A percentile compares a stretch with the other conserved stretches of the same genome.
Evolutionary conservation across 2,888 invertebrate species (phyloP).

Genomic region (Ceriagrion tenellum): DNA sequence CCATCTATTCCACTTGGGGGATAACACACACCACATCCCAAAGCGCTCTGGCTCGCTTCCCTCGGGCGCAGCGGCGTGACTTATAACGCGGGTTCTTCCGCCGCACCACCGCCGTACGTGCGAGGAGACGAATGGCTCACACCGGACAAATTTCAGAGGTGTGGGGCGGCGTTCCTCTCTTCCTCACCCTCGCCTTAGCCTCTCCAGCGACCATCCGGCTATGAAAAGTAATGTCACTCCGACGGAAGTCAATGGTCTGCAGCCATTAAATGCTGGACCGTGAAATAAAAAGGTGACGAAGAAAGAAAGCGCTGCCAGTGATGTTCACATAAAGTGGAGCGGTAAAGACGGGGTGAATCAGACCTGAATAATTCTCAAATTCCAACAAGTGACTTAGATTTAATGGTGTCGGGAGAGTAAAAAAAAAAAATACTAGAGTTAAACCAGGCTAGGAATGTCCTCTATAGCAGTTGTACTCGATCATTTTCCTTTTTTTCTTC

Average conservation of each 20-base stretch:
- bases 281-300: background rate
- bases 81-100: background rate
- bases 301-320: background rate
- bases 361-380: background rate
- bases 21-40: background rate
- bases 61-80: background rate
- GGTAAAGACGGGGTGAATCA: background rate
- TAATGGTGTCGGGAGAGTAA: too few species aligned
- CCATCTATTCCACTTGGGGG: background rate
- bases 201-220: background rate
- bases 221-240: conserved; percentile 42
- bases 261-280: background rate
- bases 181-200: background rate
- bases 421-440: too few species aligned
- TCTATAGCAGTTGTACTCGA: too few species aligned
- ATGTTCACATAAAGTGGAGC: background rate
- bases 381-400: background rate
- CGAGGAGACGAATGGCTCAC: background rate
- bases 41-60: background rate
- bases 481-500: too few species aligned
- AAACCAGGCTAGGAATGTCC: too few species aligned
- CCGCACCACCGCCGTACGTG: background rate
- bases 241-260: conserved; percentile 15
- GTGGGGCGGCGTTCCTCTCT: too few species aligned
- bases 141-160: background rate